These are phyloP conservation scores for Drosophila orosa DNA, from an alignment of 1,140 invertebrate species.

Conservation along the genomic window DNA sequence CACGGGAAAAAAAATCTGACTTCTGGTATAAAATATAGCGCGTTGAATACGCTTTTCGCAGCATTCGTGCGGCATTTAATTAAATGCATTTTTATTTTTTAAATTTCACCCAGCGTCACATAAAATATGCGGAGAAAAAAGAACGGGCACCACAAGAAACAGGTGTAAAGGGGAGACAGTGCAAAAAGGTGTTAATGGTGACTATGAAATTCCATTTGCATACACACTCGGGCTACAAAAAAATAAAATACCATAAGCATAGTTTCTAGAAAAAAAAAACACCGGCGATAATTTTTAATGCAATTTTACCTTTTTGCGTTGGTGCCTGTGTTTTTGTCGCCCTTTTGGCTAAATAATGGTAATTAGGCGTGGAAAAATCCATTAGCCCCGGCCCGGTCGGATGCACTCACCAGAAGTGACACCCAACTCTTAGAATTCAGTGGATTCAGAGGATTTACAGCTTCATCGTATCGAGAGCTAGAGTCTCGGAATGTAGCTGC, in stretches of 20 bases:
- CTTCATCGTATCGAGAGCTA: not conserved
- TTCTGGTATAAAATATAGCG: slow-evolving; percentile 68
- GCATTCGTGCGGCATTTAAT: slow-evolving; percentile 81
- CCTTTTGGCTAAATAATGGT: slow-evolving; percentile 66
- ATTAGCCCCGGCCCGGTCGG: slow-evolving; percentile 49
- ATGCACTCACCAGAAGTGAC: slow-evolving; percentile 13
- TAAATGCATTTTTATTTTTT: slow-evolving; percentile 74
- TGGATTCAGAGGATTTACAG: too few species aligned
- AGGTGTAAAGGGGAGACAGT: slow-evolving; percentile 52
- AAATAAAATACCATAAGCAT: slow-evolving; percentile 54
- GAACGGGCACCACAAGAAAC: slow-evolving; percentile 46
- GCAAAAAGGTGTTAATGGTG: slow-evolving; percentile 80
- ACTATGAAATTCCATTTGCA: slow-evolving; percentile 82
- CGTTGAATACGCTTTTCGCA: slow-evolving; percentile 66
- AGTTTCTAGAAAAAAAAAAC: slow-evolving; percentile 47
- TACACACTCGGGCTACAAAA: slow-evolving; percentile 47
- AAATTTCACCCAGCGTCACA: slow-evolving; percentile 56
- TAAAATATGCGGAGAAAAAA: slow-evolving; percentile 68
- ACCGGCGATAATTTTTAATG: slow-evolving; percentile 67
- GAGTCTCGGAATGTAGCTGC: not conserved
- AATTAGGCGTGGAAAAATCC: slow-evolving; percentile 81
- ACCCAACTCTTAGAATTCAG: not conserved
- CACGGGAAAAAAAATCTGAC: slow-evolving; percentile 17
- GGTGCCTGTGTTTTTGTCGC: slow-evolving; percentile 32
- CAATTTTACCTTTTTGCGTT: slow-evolving; percentile 53